These are phyloP conservation scores for Euwallacea similis DNA, from an alignment of 1,140 invertebrate species.

Conservation along the genomic window DNA sequence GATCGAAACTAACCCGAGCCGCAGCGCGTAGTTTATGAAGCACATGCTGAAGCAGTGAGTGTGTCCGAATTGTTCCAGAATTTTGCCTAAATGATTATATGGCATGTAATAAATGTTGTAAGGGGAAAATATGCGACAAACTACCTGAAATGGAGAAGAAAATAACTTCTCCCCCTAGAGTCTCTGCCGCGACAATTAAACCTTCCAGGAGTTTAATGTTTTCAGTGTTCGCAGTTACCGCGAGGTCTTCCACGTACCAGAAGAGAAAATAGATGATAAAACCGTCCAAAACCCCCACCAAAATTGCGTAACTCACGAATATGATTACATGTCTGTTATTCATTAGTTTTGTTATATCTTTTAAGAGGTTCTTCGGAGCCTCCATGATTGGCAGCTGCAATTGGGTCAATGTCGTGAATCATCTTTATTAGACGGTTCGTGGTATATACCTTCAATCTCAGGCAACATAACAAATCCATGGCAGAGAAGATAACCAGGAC, in stretches of 20 bases:
- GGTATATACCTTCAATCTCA: conserved; percentile 60
- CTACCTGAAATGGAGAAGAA: conserved; percentile 72
- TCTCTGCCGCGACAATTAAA: conserved; percentile 71
- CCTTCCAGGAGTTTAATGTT: conserved; percentile 77
- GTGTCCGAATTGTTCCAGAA: conserved; percentile 70
- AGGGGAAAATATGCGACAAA: neutral
- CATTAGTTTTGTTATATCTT: conserved; percentile 62
- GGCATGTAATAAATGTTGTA: conserved; percentile 22
- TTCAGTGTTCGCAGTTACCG: conserved; percentile 60
- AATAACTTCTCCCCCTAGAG: conserved; percentile 72
- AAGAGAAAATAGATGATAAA: conserved; percentile 80
- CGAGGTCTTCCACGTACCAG: conserved; percentile 75
- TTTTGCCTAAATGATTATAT: conserved; percentile 61
- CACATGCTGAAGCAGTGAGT: conserved; percentile 71
- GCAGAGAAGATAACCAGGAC: conserved; percentile 64
- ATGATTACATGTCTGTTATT: conserved; percentile 63
- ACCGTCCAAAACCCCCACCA: conserved; percentile 73
- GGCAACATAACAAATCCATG: conserved; percentile 66
- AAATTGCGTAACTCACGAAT: conserved; percentile 69
- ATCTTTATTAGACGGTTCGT: conserved; percentile 1
- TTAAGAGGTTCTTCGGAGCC: conserved; percentile 64
- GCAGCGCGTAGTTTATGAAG: conserved; percentile 69
- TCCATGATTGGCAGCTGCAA: conserved; percentile 68
- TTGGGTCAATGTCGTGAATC: neutral
- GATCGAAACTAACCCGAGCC: conserved; percentile 68